phyloP scores from a whole-genome alignment of 2,888 invertebrate genomes.

The Heteromyza rotundicornis region DNA sequence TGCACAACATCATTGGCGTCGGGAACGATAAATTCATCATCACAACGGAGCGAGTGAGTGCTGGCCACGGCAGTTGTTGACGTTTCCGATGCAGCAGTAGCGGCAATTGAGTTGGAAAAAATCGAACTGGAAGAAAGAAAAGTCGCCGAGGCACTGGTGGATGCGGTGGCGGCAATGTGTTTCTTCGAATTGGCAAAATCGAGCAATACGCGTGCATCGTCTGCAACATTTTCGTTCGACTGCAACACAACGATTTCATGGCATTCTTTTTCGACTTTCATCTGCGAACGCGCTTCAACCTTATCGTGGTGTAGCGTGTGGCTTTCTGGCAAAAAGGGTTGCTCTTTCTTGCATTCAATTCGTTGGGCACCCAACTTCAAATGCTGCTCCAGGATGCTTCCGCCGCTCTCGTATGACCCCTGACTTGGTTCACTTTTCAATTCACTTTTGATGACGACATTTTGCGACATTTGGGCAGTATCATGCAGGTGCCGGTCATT shows the following conservation, averaged over 20 bases:
- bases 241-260: background rate
- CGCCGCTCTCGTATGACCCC: conserved; percentile 18
- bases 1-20: conserved; percentile 44
- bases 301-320: conserved; percentile 21
- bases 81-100: conserved; percentile 19
- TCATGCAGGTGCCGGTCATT: conserved; percentile 7
- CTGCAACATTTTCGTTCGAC: conserved; percentile 41
- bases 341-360: conserved; percentile 2
- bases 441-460: conserved; percentile 48
- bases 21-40: conserved; percentile 41
- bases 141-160: conserved; percentile 23
- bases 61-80: conserved; percentile 31
- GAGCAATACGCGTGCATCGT: conserved; percentile 52
- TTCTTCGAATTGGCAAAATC: conserved; percentile 56
- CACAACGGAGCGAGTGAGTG: conserved; percentile 32
- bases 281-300: conserved; percentile 14
- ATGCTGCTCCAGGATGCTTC: conserved; percentile 54
- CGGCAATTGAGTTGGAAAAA: conserved; percentile 37
- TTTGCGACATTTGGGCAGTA: conserved; percentile 25
- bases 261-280: conserved; percentile 12
- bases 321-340: conserved; percentile 5
- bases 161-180: conserved; percentile 4
- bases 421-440: conserved; percentile 45
- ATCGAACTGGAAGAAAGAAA: conserved; percentile 54
- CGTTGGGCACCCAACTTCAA: conserved; percentile 34